These are phyloP conservation scores for Cirrhinus molitorella DNA, from an alignment of 2,797 vertebrate species.

Conservation along the genomic window DNA sequence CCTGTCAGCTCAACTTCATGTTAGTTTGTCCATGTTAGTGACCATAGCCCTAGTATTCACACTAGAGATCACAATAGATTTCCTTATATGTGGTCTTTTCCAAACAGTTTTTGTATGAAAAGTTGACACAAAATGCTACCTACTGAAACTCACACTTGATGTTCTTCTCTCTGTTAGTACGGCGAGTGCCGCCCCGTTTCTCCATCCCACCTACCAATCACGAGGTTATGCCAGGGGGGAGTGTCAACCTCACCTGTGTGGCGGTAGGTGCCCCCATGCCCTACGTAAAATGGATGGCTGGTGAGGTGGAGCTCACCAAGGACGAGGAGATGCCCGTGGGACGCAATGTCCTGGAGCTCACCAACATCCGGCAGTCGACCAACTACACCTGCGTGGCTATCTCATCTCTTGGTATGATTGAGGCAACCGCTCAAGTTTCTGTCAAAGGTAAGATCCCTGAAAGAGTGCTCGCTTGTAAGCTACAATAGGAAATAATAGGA, in stretches of 20 bases:
- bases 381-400: slow-evolving; percentile 98
- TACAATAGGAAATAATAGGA: no score
- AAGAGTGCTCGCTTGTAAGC: neutral
- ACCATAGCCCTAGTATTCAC: neutral
- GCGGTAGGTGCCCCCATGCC: slow-evolving; percentile 97
- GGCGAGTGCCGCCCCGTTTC: slow-evolving; percentile 93
- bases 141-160: slow-evolving; percentile 17
- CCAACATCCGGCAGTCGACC: slow-evolving; percentile 90
- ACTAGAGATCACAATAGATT: slow-evolving; percentile 2
- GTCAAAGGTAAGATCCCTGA: slow-evolving; percentile 88
- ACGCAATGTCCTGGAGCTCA: slow-evolving; percentile 93
- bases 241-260: slow-evolving; percentile 96
- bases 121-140: neutral
- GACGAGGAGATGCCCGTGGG: slow-evolving; percentile 96
- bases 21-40: slow-evolving; percentile 44
- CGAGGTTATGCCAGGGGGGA: slow-evolving; percentile 97
- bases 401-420: slow-evolving; percentile 94
- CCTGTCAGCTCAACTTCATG: slow-evolving; percentile 34
- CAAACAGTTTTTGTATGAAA: neutral
- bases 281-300: slow-evolving; percentile 95
- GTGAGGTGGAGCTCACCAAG: slow-evolving; percentile 87
- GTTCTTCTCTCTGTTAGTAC: slow-evolving; percentile 78
- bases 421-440: slow-evolving; percentile 93
- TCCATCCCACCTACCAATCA: slow-evolving; percentile 94
- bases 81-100: neutral